These are phyloP conservation scores for Watsonalla binaria DNA, from an alignment of 2,888 invertebrate genomes.

Conservation along the genomic window DNA sequence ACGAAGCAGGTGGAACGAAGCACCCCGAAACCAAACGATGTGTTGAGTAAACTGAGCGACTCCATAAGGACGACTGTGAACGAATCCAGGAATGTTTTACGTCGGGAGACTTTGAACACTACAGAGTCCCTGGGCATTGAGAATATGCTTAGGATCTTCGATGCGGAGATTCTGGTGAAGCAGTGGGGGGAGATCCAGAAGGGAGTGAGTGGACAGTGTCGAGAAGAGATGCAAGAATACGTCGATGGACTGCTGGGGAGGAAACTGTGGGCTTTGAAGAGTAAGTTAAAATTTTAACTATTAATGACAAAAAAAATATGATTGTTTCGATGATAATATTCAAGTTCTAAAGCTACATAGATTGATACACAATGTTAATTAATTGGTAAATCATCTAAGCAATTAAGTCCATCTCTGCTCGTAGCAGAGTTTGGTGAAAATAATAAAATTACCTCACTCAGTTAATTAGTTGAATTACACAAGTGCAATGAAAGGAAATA, in stretches of 20 bases:
- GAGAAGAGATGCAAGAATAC: constrained; percentile 78
- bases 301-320: no score
- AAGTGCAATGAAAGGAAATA: neutral
- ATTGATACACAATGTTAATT: neutral
- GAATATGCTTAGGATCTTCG: constrained; percentile 76
- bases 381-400: neutral
- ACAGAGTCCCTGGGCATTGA: constrained; percentile 60
- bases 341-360: no score
- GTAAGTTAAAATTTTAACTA: constrained; percentile 79
- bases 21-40: constrained; percentile 47
- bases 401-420: neutral
- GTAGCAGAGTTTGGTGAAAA: neutral
- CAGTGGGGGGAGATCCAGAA: constrained; percentile 76
- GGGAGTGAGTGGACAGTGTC: constrained; percentile 71
- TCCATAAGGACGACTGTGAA: constrained; percentile 56
- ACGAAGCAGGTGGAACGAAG: constrained; percentile 46
- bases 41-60: constrained; percentile 51
- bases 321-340: no score
- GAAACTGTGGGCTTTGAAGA: constrained; percentile 84
- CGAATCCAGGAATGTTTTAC: constrained; percentile 50
- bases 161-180: constrained; percentile 73
- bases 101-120: constrained; percentile 25
- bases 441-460: neutral
- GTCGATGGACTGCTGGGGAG: constrained; percentile 77
- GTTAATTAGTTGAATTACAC: neutral